Percentiles rank a stretch among this genome's conserved stretches.
phyloP scores from a whole-genome alignment of 2,888 invertebrate genomes.

The Tethea ocularis region DNA sequence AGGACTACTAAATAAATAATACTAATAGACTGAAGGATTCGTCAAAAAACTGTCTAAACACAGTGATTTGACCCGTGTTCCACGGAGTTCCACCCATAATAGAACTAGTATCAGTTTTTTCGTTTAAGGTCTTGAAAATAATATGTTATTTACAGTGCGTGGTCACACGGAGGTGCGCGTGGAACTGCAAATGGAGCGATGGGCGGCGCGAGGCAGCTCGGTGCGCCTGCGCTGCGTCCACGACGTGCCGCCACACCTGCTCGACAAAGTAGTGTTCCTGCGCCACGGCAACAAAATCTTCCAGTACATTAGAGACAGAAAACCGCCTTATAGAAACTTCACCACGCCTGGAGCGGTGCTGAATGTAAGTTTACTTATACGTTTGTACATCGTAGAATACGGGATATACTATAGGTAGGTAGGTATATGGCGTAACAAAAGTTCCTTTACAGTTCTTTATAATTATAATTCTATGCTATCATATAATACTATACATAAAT shows the following conservation, averaged over 20 bases:
- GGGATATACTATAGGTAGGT: no score
- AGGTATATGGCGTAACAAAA: not conserved
- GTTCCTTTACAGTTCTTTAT: constrained; percentile 11
- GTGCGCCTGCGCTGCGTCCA: constrained; percentile 90
- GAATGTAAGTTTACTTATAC: constrained; percentile 85
- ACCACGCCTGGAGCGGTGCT: constrained; percentile 88
- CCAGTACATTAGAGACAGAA: constrained; percentile 90
- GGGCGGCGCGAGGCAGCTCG: constrained; percentile 88
- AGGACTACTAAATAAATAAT: no score
- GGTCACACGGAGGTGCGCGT: constrained; percentile 84
- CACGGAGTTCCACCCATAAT: no score
- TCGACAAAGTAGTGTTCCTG: constrained; percentile 91
- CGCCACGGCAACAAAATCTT: constrained; percentile 89
- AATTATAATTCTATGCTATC: no score
- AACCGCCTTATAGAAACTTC: constrained; percentile 88
- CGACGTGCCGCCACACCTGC: constrained; percentile 88
- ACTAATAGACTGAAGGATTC: no score
- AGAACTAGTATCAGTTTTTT: no score
- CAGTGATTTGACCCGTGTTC: no score
- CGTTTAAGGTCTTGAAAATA: no score
- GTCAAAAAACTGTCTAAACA: no score
- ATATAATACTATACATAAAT: no score
- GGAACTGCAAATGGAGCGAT: constrained; percentile 87
- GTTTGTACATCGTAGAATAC: not conserved
- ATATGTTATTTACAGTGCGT: constrained; percentile 55